These are phyloP conservation scores for Callitettix versicolor DNA, from an alignment of 1,140 invertebrate species.

Conservation along the genomic window DNA sequence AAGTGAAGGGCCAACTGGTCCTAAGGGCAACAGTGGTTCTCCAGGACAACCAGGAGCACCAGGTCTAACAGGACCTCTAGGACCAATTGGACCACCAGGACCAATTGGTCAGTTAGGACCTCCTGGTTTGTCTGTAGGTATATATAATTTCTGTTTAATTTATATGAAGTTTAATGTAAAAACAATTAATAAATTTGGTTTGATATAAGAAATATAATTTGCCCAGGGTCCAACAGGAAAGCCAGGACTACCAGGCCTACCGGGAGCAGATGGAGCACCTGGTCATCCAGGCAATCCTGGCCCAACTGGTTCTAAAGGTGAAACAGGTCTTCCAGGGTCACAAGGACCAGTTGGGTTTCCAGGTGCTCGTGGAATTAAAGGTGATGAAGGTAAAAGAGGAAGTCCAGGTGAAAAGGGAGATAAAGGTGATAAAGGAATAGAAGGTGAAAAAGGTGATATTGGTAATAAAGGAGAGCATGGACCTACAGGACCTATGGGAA, in stretches of 20 bases:
- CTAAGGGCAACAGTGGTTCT: constrained; percentile 59
- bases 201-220: not conserved
- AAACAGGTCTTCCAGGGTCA: constrained; percentile 50
- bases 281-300: constrained; percentile 61
- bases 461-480: constrained; percentile 67
- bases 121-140: constrained; percentile 52
- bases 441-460: constrained; percentile 67
- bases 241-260: constrained; percentile 57
- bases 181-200: too few species aligned
- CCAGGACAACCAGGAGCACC: constrained; percentile 54
- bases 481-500: constrained; percentile 48
- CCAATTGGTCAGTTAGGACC: constrained; percentile 54
- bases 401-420: constrained; percentile 52
- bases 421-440: constrained; percentile 53
- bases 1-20: constrained; percentile 55
- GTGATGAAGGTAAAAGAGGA: constrained; percentile 63
- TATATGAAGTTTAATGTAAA: not conserved
- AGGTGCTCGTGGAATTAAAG: constrained; percentile 59
- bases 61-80: constrained; percentile 52
- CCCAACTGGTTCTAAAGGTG: constrained; percentile 51
- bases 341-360: constrained; percentile 65
- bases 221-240: constrained; percentile 57
- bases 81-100: constrained; percentile 52
- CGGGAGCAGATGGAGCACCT: constrained; percentile 60
- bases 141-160: constrained; percentile 2